phyloP scores from a whole-genome alignment of 2,113 vertebrate species.

The Dolichallabes microphthalmus region DNA sequence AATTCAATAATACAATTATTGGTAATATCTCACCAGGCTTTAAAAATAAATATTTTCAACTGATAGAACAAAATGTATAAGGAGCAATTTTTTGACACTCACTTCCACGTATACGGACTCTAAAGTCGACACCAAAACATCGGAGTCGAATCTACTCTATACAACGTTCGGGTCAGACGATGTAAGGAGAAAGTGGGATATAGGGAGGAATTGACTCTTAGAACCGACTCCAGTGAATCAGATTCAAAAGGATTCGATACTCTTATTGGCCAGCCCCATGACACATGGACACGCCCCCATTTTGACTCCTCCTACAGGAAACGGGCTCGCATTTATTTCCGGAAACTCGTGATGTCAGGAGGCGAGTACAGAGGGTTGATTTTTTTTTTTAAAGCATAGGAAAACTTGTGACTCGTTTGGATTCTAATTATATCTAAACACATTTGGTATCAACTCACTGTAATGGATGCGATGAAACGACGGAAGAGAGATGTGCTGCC shows the following conservation, averaged over 20 bases:
- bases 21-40: background rate
- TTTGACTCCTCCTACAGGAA: constrained; percentile 47
- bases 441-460: background rate
- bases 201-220: background rate
- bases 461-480: constrained; percentile 33
- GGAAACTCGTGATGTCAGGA: constrained; percentile 79
- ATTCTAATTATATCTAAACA: background rate
- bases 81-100: background rate
- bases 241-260: background rate
- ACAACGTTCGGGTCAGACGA: background rate
- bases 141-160: background rate
- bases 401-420: background rate
- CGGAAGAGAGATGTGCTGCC: constrained; percentile 22
- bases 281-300: background rate
- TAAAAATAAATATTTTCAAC: background rate
- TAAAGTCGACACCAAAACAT: background rate
- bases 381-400: background rate
- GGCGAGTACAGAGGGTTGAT: constrained; percentile 21
- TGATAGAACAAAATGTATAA: background rate
- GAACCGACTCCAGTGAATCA: background rate
- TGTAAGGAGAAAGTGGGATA: background rate
- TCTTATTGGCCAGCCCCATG: background rate
- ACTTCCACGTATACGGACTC: background rate
- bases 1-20: background rate
- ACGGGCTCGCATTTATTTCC: constrained; percentile 59